Conservation (phyloP, 2,888 invertebrate genomes). For the Cosmia trapezina region DNA sequence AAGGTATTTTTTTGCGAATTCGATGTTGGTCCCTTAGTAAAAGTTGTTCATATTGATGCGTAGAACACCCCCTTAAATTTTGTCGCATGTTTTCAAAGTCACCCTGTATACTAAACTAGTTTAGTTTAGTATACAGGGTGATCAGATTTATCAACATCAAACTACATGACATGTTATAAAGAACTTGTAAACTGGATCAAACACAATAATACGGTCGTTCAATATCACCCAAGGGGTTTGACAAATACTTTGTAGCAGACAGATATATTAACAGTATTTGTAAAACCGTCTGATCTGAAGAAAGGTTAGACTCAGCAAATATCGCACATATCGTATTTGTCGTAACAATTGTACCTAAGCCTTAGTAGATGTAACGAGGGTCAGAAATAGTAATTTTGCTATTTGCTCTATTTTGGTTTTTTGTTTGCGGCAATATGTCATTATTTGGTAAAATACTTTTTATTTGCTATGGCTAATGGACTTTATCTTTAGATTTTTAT, state of each 20-base stretch:
- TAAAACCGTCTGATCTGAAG: slow-evolving; percentile 14
- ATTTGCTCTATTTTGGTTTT: slow-evolving; percentile 1
- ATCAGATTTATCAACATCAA: not conserved
- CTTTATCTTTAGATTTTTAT: slow-evolving; percentile 9
- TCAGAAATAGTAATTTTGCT: not conserved
- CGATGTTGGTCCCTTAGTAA: too few relatives aligned
- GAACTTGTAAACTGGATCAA: slow-evolving; percentile 4
- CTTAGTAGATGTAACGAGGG: slow-evolving; percentile 8
- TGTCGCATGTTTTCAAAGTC: too few relatives aligned
- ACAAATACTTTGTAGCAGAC: slow-evolving; percentile 17
- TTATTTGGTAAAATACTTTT: slow-evolving; percentile 10
- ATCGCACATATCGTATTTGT: not conserved
- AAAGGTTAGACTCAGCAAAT: slow-evolving; percentile 19
- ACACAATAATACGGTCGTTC: not conserved
- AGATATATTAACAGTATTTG: slow-evolving; percentile 31
- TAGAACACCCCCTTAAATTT: too few relatives aligned
- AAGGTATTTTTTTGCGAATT: too few relatives aligned
- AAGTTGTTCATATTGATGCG: too few relatives aligned
- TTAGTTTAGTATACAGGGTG: too few relatives aligned
- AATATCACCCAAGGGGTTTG: not conserved
- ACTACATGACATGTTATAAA: too few relatives aligned
- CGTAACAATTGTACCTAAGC: slow-evolving; percentile 2
- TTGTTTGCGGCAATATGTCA: not conserved
- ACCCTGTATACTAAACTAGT: too few relatives aligned
- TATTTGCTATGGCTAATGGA: slow-evolving; percentile 28